Evolutionary conservation across 2,797 vertebrate genomes (phyloP), one percentile per base, ranked within the genome.

Genomic region (Scomberomorus guttatus): DNA sequence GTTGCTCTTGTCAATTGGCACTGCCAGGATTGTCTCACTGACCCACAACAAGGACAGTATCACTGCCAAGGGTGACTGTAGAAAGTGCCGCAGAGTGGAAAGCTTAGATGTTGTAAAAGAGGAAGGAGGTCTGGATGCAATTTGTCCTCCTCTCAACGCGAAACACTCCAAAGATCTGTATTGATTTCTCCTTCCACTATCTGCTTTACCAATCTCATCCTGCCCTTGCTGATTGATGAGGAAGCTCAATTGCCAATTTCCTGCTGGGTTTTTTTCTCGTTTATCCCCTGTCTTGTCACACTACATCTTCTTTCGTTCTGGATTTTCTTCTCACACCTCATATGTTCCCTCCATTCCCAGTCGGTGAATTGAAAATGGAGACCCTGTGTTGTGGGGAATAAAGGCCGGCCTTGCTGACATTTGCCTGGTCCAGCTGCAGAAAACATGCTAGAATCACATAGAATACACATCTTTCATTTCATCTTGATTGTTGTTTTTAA

Each of bases 161-260:
- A 42, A 13, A n/a, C 5, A 4, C 67, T 60, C 46, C n/a, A 58
- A 58, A 72, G 51, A 8, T 46, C 20, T 32, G 22, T 56, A 56
- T 78, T 58, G 55, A 77, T 75, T 60, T 59, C 34, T 75, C 25
- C 25, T 54, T 56, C 54, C 46, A 51, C 66, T 48, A 34, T 71
- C 78, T 64, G 48, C 75, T 72, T 67, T 32, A 77, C 48, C 25
- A 66, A 83, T 82, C 75, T 46, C 5, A 12, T 42, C 22, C 52
- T 68, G 50, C 51, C 27, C 59, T 72, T 2, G 1, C 44, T 62
- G 66, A 85, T 67, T 90, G 72, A 82, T 80, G 75, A 79, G 54
- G 65, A 50, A 24, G 63, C 60, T 63, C 37, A 37, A 34, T 34
- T 42, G 25, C 22, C 51, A 57, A 46, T 66, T 66, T 68, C 50